A percentile compares a stretch with the other conserved stretches of the same genome.
phyloP scores from a whole-genome alignment of 2,797 vertebrate genomes.

The Falco columbarius region DNA sequence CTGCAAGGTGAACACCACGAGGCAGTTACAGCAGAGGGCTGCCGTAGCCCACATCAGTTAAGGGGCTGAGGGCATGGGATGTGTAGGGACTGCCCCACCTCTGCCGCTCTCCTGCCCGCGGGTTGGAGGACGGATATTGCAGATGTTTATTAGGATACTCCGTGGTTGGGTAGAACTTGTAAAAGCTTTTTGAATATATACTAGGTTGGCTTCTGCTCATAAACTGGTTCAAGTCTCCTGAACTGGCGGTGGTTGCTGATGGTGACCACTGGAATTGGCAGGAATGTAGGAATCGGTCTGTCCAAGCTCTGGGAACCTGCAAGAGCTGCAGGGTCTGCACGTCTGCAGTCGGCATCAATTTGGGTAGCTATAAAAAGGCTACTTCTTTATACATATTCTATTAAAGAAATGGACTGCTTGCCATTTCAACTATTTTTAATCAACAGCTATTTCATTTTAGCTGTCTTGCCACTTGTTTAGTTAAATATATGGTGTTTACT shows the following conservation, averaged over 20 bases:
- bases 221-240: background rate
- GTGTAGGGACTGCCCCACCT: background rate
- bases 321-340: background rate
- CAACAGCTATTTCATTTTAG: background rate
- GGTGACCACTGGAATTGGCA: background rate
- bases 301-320: background rate
- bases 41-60: background rate
- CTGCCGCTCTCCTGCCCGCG: background rate
- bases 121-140: background rate
- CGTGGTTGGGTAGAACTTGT: background rate
- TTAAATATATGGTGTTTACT: background rate
- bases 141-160: too few species aligned
- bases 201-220: background rate
- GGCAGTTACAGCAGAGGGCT: background rate
- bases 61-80: background rate
- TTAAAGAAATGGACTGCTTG: background rate
- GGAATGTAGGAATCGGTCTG: accelerated
- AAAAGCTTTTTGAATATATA: background rate
- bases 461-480: background rate
- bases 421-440: background rate
- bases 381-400: background rate
- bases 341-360: background rate
- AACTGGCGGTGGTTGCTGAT: background rate
- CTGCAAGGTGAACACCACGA: background rate
- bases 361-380: background rate